Base-by-base conservation (phyloP, 2,113 vertebrate genomes). In the Stegastes partitus region DNA sequence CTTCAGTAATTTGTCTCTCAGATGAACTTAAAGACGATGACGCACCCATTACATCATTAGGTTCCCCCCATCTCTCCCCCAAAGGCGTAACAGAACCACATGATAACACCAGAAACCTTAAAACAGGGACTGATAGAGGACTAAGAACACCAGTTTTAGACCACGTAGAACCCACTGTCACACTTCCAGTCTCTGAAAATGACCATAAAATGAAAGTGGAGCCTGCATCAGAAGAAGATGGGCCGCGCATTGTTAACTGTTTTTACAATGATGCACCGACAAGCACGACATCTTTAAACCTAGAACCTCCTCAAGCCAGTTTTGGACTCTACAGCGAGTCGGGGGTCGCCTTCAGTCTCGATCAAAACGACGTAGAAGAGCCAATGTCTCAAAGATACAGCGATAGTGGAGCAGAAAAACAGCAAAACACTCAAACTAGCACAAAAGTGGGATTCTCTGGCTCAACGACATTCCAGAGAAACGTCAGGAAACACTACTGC, bases 401-500 rank as follows among this genome's bases (percentile, higher is more conserved):
- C 23, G 4, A 37, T n/a, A 11, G 11, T 0, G 5, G 47, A 61
- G 65, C 53, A 44, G 53, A 69, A 15, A 51, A 82, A 44, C 59
- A 57, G n/a, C 31, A 73, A 34, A 50, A 23, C 21, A 51, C 69
- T n/a, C 57, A 61, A 9, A 61, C 74, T 31, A 89, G 64, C 44
- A 51, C 77, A 1, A 77, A 78, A 69, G 54, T 11, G 0, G 76
- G 64, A 37, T 59, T 77, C 11, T 74, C 86, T 0, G 81, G 62
- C 50, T 82, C 87, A 12, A 85, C 55, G 58, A 82, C 59, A 21
- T 81, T 82, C 23, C 83, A 88, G 66, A 84, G 82, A 6, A 84
- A 86, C 3, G 37, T 64, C 23, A 75, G 87, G 26, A 93, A 92
- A 64, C 87, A 85, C 2, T 94, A 94, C 74, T 65, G 74, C 64